phyloP scores from a whole-genome alignment of 1,140 invertebrate genomes.

The Anthonomus grandis region DNA sequence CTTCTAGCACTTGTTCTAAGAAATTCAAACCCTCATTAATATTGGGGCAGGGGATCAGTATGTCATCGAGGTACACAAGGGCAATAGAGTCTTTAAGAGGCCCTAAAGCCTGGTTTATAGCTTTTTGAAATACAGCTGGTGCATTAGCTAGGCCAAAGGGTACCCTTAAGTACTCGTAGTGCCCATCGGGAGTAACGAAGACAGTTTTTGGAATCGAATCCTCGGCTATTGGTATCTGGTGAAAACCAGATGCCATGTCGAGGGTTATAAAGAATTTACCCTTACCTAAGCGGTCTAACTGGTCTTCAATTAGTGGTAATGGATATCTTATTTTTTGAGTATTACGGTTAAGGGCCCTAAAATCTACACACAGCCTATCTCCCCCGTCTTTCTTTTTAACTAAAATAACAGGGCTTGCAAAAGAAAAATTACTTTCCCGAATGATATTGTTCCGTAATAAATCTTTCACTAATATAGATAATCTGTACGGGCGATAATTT shows the following conservation, averaged over 20 bases:
- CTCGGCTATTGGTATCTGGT: constrained; percentile 38
- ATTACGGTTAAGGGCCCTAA: constrained; percentile 34
- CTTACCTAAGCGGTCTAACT: constrained; percentile 29
- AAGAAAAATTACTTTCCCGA: too few relatives aligned
- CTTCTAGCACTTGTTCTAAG: constrained; percentile 29
- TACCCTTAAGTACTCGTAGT: constrained; percentile 37
- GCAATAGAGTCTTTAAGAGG: too few relatives aligned
- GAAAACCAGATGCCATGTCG: too few relatives aligned
- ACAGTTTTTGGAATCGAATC: constrained; percentile 38
- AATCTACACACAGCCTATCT: constrained; percentile 38
- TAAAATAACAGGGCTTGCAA: too few relatives aligned
- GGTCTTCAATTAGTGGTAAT: constrained; percentile 44
- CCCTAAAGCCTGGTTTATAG: too few relatives aligned
- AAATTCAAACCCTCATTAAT: constrained; percentile 30
- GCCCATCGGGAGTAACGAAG: constrained; percentile 34
- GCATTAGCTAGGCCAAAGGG: constrained; percentile 37
- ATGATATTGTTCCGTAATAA: constrained; percentile 37
- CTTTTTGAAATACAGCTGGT: not conserved
- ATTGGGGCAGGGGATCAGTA: constrained; percentile 17
- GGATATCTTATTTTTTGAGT: constrained; percentile 35
- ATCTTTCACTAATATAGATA: constrained; percentile 4
- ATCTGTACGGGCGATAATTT: constrained; percentile 7
- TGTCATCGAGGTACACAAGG: too few relatives aligned
- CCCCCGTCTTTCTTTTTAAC: constrained; percentile 36
- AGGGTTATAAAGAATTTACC: constrained; percentile 35